Conservation (phyloP, 2,888 invertebrate genomes). For the Nymphalis polychloros region DNA sequence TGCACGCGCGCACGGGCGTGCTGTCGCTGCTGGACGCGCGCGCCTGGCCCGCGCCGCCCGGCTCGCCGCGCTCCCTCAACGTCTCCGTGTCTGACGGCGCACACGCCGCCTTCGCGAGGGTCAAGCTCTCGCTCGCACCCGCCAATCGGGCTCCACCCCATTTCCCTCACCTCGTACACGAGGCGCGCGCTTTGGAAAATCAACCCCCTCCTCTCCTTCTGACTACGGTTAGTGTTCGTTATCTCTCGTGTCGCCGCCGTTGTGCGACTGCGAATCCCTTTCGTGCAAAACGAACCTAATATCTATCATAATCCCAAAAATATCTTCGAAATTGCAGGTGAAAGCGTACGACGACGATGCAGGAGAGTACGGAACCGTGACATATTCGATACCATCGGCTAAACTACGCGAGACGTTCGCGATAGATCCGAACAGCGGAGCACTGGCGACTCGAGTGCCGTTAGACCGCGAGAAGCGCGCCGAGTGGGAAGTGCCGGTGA, state of each 20-base stretch:
- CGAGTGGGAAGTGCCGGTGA: conserved; percentile 84
- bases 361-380: conserved; percentile 87
- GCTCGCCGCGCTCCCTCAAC: conserved; percentile 86
- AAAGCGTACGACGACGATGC: conserved; percentile 91
- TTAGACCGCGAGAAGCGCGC: conserved; percentile 88
- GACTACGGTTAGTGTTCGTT: conserved; percentile 77
- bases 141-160: conserved; percentile 90
- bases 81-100: conserved; percentile 98
- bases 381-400: conserved; percentile 90
- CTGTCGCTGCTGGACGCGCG: conserved; percentile 54
- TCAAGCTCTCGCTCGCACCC: conserved; percentile 89
- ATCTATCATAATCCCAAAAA: neutral
- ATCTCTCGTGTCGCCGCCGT: too few relatives aligned
- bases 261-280: neutral
- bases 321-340: conserved; percentile 64
- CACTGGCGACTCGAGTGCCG: conserved; percentile 85
- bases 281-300: neutral
- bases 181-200: conserved; percentile 91
- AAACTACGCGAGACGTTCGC: conserved; percentile 87
- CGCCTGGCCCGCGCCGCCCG: conserved; percentile 83
- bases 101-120: conserved; percentile 92
- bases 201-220: conserved; percentile 88
- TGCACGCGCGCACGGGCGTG: conserved; percentile 63
- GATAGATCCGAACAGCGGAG: conserved; percentile 87
- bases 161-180: conserved; percentile 89